A percentile compares a stretch with the other conserved stretches of the same genome.
phyloP scores from a whole-genome alignment of 2,888 invertebrate species.

The Antheraea yamamai region DNA sequence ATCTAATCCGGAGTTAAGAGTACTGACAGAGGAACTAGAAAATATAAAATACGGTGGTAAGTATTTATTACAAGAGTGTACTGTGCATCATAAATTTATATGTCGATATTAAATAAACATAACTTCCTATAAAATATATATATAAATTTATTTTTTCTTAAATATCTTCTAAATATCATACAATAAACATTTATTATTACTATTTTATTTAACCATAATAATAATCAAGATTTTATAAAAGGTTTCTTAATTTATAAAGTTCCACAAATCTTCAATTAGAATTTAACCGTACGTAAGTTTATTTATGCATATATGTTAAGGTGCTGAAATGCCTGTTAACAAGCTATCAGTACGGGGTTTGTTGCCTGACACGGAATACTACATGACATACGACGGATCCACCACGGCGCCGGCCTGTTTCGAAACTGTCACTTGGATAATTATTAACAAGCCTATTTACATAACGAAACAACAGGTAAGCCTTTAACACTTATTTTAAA shows the following conservation, averaged over 20 bases:
- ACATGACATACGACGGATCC: slow-evolving; percentile 99
- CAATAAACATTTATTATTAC: neutral
- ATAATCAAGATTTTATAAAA: no score
- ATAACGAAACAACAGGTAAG: slow-evolving; percentile 97
- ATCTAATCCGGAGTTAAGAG: slow-evolving; percentile 94
- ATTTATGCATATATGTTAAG: slow-evolving; percentile 60
- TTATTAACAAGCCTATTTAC: slow-evolving; percentile 98
- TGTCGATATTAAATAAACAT: neutral
- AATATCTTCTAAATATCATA: neutral
- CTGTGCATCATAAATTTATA: neutral
- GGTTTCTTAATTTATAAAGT: neutral
- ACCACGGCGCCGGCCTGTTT: slow-evolving; percentile 98
- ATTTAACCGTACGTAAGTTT: neutral
- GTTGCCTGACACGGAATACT: slow-evolving; percentile 96
- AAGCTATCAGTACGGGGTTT: slow-evolving; percentile 93
- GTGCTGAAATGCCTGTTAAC: slow-evolving; percentile 92
- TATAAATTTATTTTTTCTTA: no score
- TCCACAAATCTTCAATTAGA: neutral
- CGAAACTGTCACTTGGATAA: slow-evolving; percentile 99
- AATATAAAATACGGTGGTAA: slow-evolving; percentile 95
- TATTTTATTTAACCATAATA: neutral
- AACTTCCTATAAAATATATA: neutral
- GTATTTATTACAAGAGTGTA: slow-evolving; percentile 37
- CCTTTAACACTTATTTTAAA: slow-evolving; percentile 8
- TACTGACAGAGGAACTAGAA: slow-evolving; percentile 95